A percentile compares a stretch with the other conserved stretches of the same genome.
These are phyloP conservation scores for Saccostrea cuccullata DNA, from an alignment of 1,140 invertebrate genomes.

Conservation along the genomic window DNA sequence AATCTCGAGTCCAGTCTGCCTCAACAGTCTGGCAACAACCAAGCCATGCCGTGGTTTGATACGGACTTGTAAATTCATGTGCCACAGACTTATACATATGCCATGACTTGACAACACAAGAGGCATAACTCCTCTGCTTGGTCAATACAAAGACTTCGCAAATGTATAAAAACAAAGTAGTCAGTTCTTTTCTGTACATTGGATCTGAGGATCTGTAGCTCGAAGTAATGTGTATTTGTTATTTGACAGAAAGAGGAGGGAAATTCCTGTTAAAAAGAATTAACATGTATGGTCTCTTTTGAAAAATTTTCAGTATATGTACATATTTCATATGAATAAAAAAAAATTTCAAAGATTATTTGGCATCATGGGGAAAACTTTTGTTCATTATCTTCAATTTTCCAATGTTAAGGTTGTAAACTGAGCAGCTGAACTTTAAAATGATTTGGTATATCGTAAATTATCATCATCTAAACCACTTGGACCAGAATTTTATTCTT, in stretches of 20 bases:
- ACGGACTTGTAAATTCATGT: constrained; percentile 88
- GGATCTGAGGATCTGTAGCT: neutral
- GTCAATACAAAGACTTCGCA: constrained; percentile 1
- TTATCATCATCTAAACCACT: neutral
- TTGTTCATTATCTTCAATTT: neutral
- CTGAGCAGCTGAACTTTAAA: constrained; percentile 19
- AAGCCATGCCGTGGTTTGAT: constrained; percentile 96
- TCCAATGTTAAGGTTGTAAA: constrained; percentile 19
- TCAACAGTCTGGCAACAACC: constrained; percentile 87
- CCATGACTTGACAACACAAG: constrained; percentile 4
- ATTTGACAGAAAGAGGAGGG: neutral
- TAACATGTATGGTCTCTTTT: neutral
- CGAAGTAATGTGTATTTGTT: neutral
- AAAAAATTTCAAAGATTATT: neutral
- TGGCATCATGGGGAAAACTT: neutral
- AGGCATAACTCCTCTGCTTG: neutral
- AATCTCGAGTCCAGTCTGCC: constrained; percentile 84
- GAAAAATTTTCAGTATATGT: neutral
- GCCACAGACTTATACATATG: constrained; percentile 1
- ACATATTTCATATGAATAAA: neutral
- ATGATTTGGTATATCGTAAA: constrained; percentile 7
- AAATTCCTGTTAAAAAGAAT: neutral
- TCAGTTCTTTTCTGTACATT: constrained; percentile 28
- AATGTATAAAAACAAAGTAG: constrained; percentile 6
- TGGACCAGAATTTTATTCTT: constrained; percentile 19